Conservation (phyloP, 2,888 invertebrate species). For the Rutpela maculata region DNA sequence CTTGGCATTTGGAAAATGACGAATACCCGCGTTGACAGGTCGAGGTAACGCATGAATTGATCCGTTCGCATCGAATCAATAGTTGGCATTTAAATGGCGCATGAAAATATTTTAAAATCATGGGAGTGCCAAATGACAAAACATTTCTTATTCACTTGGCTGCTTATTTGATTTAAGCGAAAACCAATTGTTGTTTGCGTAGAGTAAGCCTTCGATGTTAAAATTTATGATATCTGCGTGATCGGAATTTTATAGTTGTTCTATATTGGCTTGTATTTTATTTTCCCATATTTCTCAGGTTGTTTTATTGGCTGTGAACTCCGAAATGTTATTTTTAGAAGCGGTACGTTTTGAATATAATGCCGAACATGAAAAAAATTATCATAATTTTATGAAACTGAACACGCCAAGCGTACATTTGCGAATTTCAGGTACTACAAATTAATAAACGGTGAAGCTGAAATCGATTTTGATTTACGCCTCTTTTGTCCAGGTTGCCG, state of each 20-base stretch:
- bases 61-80: slow-evolving; percentile 22
- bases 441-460: neutral
- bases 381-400: neutral
- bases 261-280: slow-evolving; percentile 31
- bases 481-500: neutral
- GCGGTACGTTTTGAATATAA: slow-evolving; percentile 30
- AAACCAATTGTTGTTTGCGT: slow-evolving; percentile 36
- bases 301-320: slow-evolving; percentile 35
- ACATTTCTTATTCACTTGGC: slow-evolving; percentile 19
- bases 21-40: slow-evolving; percentile 37
- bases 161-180: slow-evolving; percentile 18
- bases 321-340: slow-evolving; percentile 17
- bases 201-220: slow-evolving; percentile 24
- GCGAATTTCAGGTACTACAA: neutral
- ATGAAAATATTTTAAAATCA: slow-evolving; percentile 27
- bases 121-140: neutral
- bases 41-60: slow-evolving; percentile 31
- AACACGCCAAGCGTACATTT: neutral
- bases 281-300: slow-evolving; percentile 36
- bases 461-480: neutral
- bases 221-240: slow-evolving; percentile 39
- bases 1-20: slow-evolving; percentile 38
- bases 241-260: slow-evolving; percentile 30
- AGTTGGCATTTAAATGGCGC: slow-evolving; percentile 31
- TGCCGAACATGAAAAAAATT: neutral